These are phyloP conservation scores for Phortica variegata DNA, from an alignment of 1,140 invertebrate species.

Conservation along the genomic window DNA sequence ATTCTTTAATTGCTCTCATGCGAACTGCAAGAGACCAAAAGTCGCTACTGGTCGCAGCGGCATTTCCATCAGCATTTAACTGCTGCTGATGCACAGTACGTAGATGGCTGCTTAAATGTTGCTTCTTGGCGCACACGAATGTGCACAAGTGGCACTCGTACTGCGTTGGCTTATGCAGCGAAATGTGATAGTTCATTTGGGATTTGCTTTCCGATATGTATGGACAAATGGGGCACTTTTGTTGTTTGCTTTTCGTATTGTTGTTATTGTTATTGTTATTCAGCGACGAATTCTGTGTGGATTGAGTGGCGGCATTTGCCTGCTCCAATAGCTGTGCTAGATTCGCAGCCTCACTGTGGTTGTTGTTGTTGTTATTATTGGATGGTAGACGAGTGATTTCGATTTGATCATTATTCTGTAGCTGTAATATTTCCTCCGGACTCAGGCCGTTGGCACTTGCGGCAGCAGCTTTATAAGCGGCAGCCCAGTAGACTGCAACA, in stretches of 20 bases:
- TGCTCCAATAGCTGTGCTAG: slow-evolving; percentile 4
- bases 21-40: too few relatives aligned
- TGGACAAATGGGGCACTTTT: slow-evolving; percentile 73
- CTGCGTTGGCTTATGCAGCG: slow-evolving; percentile 74
- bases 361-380: not conserved
- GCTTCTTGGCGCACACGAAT: slow-evolving; percentile 78
- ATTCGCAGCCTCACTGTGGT: slow-evolving; percentile 3
- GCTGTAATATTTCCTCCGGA: slow-evolving; percentile 38
- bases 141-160: slow-evolving; percentile 80
- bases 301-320: not conserved
- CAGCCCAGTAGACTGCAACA: slow-evolving; percentile 39
- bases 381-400: slow-evolving; percentile 44
- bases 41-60: too few relatives aligned
- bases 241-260: slow-evolving; percentile 58
- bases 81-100: slow-evolving; percentile 57
- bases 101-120: slow-evolving; percentile 76
- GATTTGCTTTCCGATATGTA: slow-evolving; percentile 81
- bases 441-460: slow-evolving; percentile 13
- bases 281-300: slow-evolving; percentile 9
- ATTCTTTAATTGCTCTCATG: slow-evolving; percentile 42
- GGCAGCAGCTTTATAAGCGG: slow-evolving; percentile 33
- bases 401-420: slow-evolving; percentile 52
- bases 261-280: slow-evolving; percentile 17
- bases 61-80: slow-evolving; percentile 1
- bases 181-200: slow-evolving; percentile 81